Evolutionary conservation across 2,797 vertebrate species (phyloP), one percentile per base, ranked within the genome.

Genomic region (Nannoperca australis): DNA sequence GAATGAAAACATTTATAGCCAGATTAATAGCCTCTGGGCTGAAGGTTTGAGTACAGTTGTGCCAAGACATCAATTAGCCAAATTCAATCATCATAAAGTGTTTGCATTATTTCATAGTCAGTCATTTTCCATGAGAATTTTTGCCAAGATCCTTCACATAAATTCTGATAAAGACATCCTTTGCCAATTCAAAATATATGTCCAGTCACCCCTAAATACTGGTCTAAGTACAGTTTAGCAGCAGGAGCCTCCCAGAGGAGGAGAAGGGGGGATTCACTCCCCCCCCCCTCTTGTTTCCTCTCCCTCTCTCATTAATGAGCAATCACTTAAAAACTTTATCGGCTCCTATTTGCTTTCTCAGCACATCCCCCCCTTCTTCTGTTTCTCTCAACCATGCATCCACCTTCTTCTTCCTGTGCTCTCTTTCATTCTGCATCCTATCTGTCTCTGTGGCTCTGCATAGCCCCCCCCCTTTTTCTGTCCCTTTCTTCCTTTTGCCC

Each of bases 321-420:
- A 92, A 92, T 94, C 91, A 86, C 84, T 93, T 91, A 91, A 92
- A 90, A 92, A 87, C 91, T 84, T 90, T 85, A 89, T 88, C 79
- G 84, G 72, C 84, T 45, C 58, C 69, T 51, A 42, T 78, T 70
- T 77, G 86, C 92, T 67, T 73, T 49, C 77, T 93, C 92, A 92
- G 92, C 92, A 91, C 83, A 77, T 87, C 42, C 27, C 62, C 65
- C 54, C 76, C 70, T 32, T 67, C 49, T 38, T 69, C 47, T 61
- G 22, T 75, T 58, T 80, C 76, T 71, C 40, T 85, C 63, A 47
- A 53, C 65, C 80, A 44, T 78, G 68, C 68, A 68, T 11, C 42
- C 67, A 34, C 73, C 68, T 55, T 36, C 13, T 18, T 73, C 54
- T 69, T 65, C 34, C 24, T 42, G 50, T 49, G 34, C 63, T 64